phyloP scores from a whole-genome alignment of 2,113 vertebrate genomes.

The Carassius auratus region DNA sequence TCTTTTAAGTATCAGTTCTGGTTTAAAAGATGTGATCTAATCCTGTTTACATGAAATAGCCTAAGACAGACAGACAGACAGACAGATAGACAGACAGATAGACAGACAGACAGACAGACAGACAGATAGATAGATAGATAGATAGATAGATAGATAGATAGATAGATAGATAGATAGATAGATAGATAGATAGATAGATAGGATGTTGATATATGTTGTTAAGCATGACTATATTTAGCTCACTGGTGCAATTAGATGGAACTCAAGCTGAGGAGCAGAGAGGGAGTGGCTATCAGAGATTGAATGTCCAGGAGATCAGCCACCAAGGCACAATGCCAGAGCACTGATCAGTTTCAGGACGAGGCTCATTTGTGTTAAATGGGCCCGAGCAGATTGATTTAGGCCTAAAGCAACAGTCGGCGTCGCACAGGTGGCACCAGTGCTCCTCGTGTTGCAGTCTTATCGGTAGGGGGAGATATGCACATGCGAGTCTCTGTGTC shows the following conservation, averaged over 20 bases:
- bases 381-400: not conserved
- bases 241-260: not conserved
- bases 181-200: no score
- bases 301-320: conserved; percentile 8
- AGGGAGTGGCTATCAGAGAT: not conserved
- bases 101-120: no score
- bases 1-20: no score
- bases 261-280: not conserved
- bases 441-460: not conserved
- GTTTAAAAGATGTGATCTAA: no score
- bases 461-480: conserved; percentile 47
- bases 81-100: no score
- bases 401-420: not conserved
- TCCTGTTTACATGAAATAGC: no score
- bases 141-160: no score
- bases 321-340: conserved; percentile 22
- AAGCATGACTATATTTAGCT: not conserved
- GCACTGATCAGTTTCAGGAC: conserved; percentile 22
- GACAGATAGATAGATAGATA: no score
- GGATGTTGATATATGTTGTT: no score
- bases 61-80: no score
- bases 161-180: no score
- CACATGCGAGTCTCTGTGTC: not conserved
- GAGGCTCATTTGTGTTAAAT: not conserved
- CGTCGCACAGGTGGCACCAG: not conserved